phyloP scores from a whole-genome alignment of 2,888 invertebrate genomes.

The Eristalinus aeneus region DNA sequence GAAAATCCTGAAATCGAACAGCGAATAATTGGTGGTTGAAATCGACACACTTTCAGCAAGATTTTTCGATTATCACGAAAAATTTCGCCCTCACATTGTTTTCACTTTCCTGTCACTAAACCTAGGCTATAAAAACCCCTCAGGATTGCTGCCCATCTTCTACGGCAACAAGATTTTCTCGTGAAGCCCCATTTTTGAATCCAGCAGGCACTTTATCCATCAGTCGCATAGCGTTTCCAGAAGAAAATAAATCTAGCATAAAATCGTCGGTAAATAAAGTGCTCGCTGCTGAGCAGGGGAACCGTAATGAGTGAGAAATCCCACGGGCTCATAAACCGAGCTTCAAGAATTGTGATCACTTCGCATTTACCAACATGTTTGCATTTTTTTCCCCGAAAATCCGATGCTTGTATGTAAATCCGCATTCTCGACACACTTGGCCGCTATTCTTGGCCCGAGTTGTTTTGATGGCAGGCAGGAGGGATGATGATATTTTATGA shows the following conservation, averaged over 20 bases:
- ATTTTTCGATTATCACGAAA: no score
- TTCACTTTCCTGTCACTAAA: no score
- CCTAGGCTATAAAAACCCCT: no score
- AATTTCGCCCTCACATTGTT: no score
- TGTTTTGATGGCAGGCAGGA: neutral
- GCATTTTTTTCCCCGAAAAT: neutral
- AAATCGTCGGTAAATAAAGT: neutral
- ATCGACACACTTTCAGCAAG: no score
- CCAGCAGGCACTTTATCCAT: no score
- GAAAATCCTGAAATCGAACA: no score
- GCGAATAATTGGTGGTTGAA: no score
- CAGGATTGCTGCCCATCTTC: no score
- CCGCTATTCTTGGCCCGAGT: neutral
- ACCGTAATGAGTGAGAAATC: neutral
- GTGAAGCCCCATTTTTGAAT: no score
- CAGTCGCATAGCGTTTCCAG: no score
- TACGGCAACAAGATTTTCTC: no score
- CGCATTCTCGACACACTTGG: neutral
- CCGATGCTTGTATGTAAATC: neutral
- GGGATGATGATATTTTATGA: constrained; percentile 21
- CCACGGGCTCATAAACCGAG: neutral
- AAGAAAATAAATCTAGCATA: neutral
- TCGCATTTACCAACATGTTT: neutral
- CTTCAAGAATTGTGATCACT: neutral
- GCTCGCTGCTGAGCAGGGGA: neutral